Evolutionary conservation across 2,888 invertebrate species (phyloP).

Genomic region (Callimorpha dominula): DNA sequence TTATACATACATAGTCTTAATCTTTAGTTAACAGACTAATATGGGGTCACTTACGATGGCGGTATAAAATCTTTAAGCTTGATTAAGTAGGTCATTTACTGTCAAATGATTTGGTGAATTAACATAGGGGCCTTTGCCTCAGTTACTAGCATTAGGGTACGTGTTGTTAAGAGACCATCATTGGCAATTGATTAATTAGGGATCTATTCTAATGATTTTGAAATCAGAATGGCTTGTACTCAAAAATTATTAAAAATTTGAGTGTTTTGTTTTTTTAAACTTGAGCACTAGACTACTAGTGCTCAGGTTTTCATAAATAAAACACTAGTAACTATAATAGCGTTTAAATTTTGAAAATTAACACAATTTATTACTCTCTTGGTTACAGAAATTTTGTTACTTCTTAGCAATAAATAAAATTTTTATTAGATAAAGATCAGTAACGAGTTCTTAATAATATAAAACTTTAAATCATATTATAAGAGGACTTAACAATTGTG

Average conservation of each 20-base stretch:
- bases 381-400: too few species aligned
- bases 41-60: conserved; percentile 49
- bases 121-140: conserved; percentile 73
- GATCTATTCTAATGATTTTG: neutral
- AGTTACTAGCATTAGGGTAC: conserved; percentile 61
- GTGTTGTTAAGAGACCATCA: conserved; percentile 62
- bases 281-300: neutral
- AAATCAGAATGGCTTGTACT: neutral
- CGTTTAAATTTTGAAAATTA: too few species aligned
- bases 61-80: conserved; percentile 57
- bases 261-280: neutral
- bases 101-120: conserved; percentile 71
- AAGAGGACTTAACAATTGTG: too few species aligned
- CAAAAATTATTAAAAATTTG: neutral
- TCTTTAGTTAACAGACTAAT: neutral
- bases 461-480: too few species aligned
- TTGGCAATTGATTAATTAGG: conserved; percentile 42
- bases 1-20: neutral
- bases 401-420: too few species aligned
- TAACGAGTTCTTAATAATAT: too few species aligned
- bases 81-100: conserved; percentile 75
- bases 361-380: too few species aligned
- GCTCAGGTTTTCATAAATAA: too few species aligned
- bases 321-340: too few species aligned
- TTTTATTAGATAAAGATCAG: too few species aligned